A percentile compares a stretch with the other conserved stretches of the same genome.
phyloP scores from a whole-genome alignment of 1,140 invertebrate species.

The Trichoplusia ni region DNA sequence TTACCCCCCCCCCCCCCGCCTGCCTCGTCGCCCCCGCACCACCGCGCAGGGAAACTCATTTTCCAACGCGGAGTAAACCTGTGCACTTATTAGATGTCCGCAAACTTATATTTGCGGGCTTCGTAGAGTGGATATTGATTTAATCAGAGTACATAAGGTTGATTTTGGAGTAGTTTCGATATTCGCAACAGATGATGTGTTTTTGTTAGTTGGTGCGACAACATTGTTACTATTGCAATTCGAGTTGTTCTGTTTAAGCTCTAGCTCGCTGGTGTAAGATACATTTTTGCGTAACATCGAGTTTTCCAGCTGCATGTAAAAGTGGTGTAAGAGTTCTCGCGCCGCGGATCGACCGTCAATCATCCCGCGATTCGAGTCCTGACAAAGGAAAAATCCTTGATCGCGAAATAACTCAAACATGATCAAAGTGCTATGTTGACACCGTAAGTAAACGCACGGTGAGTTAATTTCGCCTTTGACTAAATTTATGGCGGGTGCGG shows the following conservation, averaged over 20 bases:
- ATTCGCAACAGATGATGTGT: neutral
- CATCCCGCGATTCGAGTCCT: conserved; percentile 59
- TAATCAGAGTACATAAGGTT: neutral
- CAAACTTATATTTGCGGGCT: conserved; percentile 20
- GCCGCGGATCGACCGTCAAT: conserved; percentile 71
- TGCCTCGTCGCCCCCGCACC: conserved; percentile 19
- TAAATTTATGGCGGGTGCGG: conserved; percentile 21
- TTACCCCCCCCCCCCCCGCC: conserved; percentile 46
- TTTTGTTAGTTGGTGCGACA: conserved; percentile 12
- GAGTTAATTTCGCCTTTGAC: conserved; percentile 47
- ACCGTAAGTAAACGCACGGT: conserved; percentile 63
- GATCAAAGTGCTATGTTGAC: conserved; percentile 71
- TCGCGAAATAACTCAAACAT: conserved; percentile 57
- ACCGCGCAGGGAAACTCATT: conserved; percentile 75
- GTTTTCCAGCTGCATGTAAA: neutral
- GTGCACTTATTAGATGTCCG: conserved; percentile 65
- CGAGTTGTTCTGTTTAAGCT: neutral
- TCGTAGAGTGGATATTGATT: neutral
- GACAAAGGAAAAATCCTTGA: conserved; percentile 79
- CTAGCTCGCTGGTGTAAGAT: conserved; percentile 32
- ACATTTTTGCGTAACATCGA: neutral
- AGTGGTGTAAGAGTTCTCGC: conserved; percentile 53
- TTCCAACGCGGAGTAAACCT: conserved; percentile 68
- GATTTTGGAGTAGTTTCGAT: neutral
- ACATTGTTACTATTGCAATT: conserved; percentile 4